These are phyloP conservation scores for Macropodus opercularis DNA, from an alignment of 2,797 vertebrate genomes.

Conservation along the genomic window DNA sequence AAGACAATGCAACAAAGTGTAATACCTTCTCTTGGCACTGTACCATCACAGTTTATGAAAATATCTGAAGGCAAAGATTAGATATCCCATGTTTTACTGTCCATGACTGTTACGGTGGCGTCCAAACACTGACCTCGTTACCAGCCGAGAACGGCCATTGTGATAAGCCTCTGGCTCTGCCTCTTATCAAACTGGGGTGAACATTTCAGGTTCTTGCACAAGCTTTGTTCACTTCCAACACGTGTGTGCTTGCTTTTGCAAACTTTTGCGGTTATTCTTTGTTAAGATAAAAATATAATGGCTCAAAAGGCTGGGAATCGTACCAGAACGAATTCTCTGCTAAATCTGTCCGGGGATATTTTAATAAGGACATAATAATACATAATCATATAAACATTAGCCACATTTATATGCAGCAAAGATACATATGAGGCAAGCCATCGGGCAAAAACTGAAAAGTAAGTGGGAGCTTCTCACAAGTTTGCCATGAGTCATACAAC, in stretches of 20 bases:
- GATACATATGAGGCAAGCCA: slow-evolving; percentile 1
- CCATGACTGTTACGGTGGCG: slow-evolving; percentile 35
- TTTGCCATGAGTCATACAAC: slow-evolving; percentile 71
- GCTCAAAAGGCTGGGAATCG: slow-evolving; percentile 21
- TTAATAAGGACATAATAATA: slow-evolving; percentile 37
- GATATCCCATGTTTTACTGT: slow-evolving; percentile 39
- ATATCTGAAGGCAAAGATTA: slow-evolving; percentile 46
- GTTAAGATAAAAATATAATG: slow-evolving; percentile 9
- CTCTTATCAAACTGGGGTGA: slow-evolving; percentile 53
- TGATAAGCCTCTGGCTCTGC: slow-evolving; percentile 49
- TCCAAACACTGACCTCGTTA: slow-evolving; percentile 62
- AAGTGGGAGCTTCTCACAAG: no score
- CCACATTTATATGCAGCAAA: slow-evolving; percentile 30
- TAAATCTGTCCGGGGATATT: slow-evolving; percentile 31
- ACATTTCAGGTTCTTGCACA: slow-evolving; percentile 75
- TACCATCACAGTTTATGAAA: slow-evolving; percentile 33
- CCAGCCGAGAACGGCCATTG: slow-evolving; percentile 34
- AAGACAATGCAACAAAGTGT: slow-evolving; percentile 13
- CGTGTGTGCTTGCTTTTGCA: slow-evolving; percentile 23
- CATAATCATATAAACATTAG: slow-evolving; percentile 44
- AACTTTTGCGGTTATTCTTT: neutral
- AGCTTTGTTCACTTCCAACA: slow-evolving; percentile 58
- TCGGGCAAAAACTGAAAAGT: no score
- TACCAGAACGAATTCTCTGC: slow-evolving; percentile 36
- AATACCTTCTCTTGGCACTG: slow-evolving; percentile 9